phyloP scores from a whole-genome alignment of 2,888 invertebrate genomes.

The Baronia brevicornis region DNA sequence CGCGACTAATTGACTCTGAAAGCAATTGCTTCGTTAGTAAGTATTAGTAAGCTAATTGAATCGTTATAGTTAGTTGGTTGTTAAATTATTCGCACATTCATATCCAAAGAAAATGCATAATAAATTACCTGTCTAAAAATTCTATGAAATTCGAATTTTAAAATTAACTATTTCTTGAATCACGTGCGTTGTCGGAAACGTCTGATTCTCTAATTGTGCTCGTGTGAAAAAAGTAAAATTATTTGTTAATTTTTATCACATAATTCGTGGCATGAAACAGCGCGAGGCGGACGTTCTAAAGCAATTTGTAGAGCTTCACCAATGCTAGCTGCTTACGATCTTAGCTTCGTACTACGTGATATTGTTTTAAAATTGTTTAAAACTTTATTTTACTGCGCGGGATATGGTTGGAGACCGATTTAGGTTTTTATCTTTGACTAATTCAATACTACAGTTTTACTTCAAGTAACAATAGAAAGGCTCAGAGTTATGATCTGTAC shows the following conservation, averaged over 20 bases:
- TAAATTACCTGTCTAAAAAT: no score
- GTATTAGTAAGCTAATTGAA: no score
- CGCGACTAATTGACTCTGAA: no score
- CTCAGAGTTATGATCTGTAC: no score
- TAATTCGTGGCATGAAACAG: conserved; percentile 22
- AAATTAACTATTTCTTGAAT: conserved; percentile 34
- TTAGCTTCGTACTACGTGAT: conserved; percentile 18
- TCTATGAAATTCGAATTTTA: conserved; percentile 30
- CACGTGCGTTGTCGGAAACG: conserved; percentile 56
- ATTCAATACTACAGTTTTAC: no score
- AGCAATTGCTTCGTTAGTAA: no score
- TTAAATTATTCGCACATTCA: no score
- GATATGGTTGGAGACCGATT: conserved; percentile 12
- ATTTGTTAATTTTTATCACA: conserved; percentile 30
- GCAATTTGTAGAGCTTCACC: conserved; percentile 17
- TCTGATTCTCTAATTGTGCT: conserved; percentile 55
- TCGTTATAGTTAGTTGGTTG: no score
- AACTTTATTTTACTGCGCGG: conserved; percentile 18
- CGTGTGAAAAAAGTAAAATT: conserved; percentile 43
- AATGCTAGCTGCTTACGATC: conserved; percentile 12
- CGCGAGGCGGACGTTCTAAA: conserved; percentile 17
- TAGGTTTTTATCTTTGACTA: conserved; percentile 10
- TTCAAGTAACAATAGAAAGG: no score
- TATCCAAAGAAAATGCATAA: no score
- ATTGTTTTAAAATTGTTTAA: conserved; percentile 18